Conservation (phyloP, 2,888 invertebrate species). For the Anticlea derivata region DNA sequence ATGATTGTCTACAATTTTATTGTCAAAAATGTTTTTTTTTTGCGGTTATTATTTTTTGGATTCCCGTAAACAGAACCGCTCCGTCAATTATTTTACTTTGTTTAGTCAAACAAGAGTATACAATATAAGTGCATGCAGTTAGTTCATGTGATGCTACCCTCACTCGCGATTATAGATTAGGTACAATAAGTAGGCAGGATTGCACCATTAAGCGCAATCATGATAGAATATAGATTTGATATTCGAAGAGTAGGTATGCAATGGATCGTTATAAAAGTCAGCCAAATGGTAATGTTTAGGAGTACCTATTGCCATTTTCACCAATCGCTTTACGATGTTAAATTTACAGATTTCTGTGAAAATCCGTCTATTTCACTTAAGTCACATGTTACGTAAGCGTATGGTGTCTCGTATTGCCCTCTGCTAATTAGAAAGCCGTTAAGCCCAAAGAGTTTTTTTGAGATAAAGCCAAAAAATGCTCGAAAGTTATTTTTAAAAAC, state of each 20-base stretch:
- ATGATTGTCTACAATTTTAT: too few relatives aligned
- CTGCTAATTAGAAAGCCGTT: too few relatives aligned
- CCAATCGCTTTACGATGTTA: background rate
- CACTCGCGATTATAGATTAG: constrained; percentile 26
- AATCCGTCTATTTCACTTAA: background rate
- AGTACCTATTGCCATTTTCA: background rate
- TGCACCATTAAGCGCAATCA: constrained; percentile 16
- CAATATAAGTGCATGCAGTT: background rate
- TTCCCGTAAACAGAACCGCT: too few relatives aligned
- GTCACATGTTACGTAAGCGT: too few relatives aligned
- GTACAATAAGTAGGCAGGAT: constrained; percentile 6
- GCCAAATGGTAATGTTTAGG: constrained; percentile 23
- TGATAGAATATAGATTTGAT: constrained; percentile 5
- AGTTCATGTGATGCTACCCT: background rate
- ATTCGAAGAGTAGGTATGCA: constrained; percentile 12
- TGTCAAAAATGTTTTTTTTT: too few relatives aligned
- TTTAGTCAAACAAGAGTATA: background rate
- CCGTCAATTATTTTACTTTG: background rate
- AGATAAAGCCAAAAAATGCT: too few relatives aligned
- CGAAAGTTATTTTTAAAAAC: too few relatives aligned
- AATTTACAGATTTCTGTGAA: background rate
- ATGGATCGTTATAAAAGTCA: constrained; percentile 43
- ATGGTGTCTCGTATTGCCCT: too few relatives aligned
- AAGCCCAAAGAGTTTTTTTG: too few relatives aligned
- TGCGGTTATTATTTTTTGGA: too few relatives aligned